Evolutionary conservation across 2,797 vertebrate species (phyloP), one percentile per base, ranked within the genome.

Genomic region (Octomys mimax): DNA sequence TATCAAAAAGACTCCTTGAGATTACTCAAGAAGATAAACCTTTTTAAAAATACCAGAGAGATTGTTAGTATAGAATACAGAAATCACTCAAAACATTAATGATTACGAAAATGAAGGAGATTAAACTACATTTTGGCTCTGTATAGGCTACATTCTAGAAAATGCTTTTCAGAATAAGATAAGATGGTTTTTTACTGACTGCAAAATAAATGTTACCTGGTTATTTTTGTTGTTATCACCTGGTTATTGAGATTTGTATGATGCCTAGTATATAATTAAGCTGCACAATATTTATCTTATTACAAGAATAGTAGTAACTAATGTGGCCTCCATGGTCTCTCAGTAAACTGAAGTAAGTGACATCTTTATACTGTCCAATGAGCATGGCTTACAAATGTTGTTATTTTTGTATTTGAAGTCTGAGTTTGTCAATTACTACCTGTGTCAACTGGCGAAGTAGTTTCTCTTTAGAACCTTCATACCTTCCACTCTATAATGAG

Each of bases 341-440:
- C 11, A 92, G 49, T 5, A 62, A 78, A 84, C 22, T 84, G 49
- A 10, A 31, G 26, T 22, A 24, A 0, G 4, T 73, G 28, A 6
- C 21, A 73, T 22, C 73, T 96, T 85, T 14, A 66, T 78, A 80
- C 14, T 92, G 7, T 94, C 26, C 70, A 75, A 88, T 82, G 46
- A 97, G 68, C 28, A 59, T 2, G 11, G 16, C 13, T 21, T 79
- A 86, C 39, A 81, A 59, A 66, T 78, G 61, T 39, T 84, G 36
- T 49, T 64, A 93, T 49, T 87, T 77, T 81, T 57, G 81, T 49
- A 89, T 87, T 10, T 71, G 24, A 84, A 95, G 71, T 81, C 33
- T 93, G 75, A 94, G 31, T 85, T 86, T 91, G 61, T 33, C 54
- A 93, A 22, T 85, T 88, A 77, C 16, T 89, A 73, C n/a, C 21